These are phyloP conservation scores for Sebastolobus alascanus DNA, from an alignment of 2,797 vertebrate genomes.

Conservation along the genomic window DNA sequence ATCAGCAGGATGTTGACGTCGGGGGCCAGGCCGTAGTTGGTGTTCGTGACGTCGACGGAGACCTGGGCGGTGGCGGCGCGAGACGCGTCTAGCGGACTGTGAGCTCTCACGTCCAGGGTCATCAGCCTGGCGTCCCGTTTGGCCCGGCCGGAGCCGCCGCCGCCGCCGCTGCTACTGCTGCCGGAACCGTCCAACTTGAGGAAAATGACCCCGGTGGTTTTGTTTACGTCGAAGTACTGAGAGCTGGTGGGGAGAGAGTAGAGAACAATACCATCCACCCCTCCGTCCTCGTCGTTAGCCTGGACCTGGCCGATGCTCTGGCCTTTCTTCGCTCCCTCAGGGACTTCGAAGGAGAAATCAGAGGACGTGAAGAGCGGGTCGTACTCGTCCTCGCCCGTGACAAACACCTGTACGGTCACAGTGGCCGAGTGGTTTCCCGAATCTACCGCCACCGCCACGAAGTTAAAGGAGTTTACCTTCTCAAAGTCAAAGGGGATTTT, in stretches of 20 bases:
- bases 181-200: conserved; percentile 90
- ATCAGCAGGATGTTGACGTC: conserved; percentile 94
- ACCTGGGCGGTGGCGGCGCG: conserved; percentile 88
- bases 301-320: conserved; percentile 93
- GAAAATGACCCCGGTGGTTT: conserved; percentile 92
- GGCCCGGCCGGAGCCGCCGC: conserved; percentile 76
- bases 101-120: conserved; percentile 91
- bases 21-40: conserved; percentile 91
- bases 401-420: conserved; percentile 92
- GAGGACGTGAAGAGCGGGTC: conserved; percentile 92
- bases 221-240: conserved; percentile 94
- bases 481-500: conserved; percentile 93
- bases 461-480: conserved; percentile 91
- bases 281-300: conserved; percentile 95
- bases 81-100: conserved; percentile 91
- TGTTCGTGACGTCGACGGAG: conserved; percentile 93
- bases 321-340: conserved; percentile 92
- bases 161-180: conserved; percentile 65
- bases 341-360: conserved; percentile 92
- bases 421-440: conserved; percentile 95
- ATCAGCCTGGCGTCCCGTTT: conserved; percentile 91
- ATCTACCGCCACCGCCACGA: conserved; percentile 91
- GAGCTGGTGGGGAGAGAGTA: conserved; percentile 90
- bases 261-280: conserved; percentile 94
- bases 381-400: conserved; percentile 96